Base-by-base conservation (phyloP, 2,797 vertebrate species). In the Buphagus erythrorhynchus region DNA sequence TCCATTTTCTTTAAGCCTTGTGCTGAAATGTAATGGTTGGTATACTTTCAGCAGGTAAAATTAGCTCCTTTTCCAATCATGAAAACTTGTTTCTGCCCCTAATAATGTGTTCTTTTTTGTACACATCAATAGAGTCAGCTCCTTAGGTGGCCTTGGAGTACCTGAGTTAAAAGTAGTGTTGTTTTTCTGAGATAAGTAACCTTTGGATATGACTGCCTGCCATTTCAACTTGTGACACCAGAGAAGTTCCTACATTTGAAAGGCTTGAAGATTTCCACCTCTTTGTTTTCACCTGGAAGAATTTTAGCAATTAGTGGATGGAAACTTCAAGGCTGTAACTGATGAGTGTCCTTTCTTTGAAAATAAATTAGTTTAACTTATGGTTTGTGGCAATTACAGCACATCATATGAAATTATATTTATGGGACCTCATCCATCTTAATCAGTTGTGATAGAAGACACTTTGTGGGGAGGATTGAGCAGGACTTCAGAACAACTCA, bases 291-390 rank as follows among this genome's bases (percentile, higher is more conserved):
- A 81, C 38, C 42, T 57, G 38, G 58, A 86, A 43, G n/a, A 81
- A 5, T 61, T 93, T 61, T 72, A 86, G 58, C 28, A 51, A 52
- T 63, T 63, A 67, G 29, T 65, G 42, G 31, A 74, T 74, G 42
- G 57, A 76, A 90, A 49, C 28, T 77, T 93, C 57, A 86, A 86
- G 71, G 48, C 57, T 65, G 19, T 91, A 88, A 67, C 36, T 80
- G 72, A 61, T 2, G 3, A 21, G 7, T 59, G 40, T 76, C 35
- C 28, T 74, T 76, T 85, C 66, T 88, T 69, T 20, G 7, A 11
- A 57, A 85, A 88, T 52, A 77, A 90, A 68, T 94, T 52, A 78
- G 38, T 78, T 81, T 76, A 88, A 84, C 51, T 77, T 92, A 49
- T 10, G 43, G 33, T 20, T 95, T 78, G 54, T 75, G 54, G 67